Evolutionary conservation across 1,140 invertebrate genomes (phyloP).

Genomic region (Lamellibrachia luymesi): DNA sequence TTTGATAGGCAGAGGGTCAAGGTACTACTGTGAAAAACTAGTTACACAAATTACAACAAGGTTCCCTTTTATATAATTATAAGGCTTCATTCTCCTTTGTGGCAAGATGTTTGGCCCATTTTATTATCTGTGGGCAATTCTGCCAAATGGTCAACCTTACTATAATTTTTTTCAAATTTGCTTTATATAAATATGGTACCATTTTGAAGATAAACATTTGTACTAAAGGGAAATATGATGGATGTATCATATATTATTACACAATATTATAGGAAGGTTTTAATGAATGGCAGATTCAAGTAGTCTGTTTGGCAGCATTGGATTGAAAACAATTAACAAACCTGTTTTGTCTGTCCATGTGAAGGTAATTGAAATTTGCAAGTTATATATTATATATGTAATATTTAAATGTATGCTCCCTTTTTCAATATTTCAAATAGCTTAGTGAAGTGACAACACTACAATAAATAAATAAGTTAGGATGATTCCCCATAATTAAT

Average conservation of each 20-base stretch:
- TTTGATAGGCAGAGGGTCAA: neutral
- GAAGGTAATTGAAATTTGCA: neutral
- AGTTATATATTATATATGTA: neutral
- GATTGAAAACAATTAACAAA: neutral
- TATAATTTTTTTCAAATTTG: too few relatives aligned
- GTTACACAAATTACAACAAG: neutral
- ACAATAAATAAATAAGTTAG: too few relatives aligned
- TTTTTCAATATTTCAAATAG: neutral
- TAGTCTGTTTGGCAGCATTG: neutral
- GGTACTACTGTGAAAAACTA: neutral
- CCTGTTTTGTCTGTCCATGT: neutral
- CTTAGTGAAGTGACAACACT: neutral
- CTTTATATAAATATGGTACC: too few relatives aligned
- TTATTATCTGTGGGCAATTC: too few relatives aligned
- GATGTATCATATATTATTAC: too few relatives aligned
- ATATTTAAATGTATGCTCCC: neutral
- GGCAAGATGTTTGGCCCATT: too few relatives aligned
- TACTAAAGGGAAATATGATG: too few relatives aligned
- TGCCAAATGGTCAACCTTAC: too few relatives aligned
- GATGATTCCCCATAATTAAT: too few relatives aligned
- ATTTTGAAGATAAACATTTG: too few relatives aligned
- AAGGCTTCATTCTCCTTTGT: too few relatives aligned
- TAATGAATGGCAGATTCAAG: neutral
- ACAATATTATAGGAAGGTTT: neutral
- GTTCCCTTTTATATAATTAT: neutral